phyloP scores from a whole-genome alignment of 2,797 vertebrate species.

The Nothura maculosa region DNA sequence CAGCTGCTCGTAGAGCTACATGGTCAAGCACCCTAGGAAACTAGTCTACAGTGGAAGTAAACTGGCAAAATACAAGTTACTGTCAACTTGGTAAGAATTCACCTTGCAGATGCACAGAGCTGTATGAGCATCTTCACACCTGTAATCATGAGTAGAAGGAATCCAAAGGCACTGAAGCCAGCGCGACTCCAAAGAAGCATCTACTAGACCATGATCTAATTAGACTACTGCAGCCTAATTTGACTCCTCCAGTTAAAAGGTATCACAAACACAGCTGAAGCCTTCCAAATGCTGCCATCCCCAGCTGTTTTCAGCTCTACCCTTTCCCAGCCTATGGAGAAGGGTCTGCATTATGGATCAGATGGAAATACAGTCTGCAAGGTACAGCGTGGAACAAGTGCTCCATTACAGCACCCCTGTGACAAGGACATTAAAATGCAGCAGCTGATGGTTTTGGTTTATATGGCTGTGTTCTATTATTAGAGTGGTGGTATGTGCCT shows the following conservation, averaged over 20 bases:
- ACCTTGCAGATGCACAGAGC: neutral
- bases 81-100: neutral
- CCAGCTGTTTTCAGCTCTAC: neutral
- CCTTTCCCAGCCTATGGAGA: neutral
- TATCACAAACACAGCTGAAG: neutral
- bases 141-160: neutral
- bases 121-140: neutral
- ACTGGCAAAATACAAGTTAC: neutral
- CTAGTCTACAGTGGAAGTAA: neutral
- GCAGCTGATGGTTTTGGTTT: constrained; percentile 24
- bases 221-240: rapidly evolving
- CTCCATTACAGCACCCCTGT: neutral
- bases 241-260: neutral
- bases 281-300: neutral
- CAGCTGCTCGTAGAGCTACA: rapidly evolving
- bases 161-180: neutral
- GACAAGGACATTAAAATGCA: neutral
- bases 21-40: neutral
- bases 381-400: neutral
- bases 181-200: neutral
- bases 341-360: neutral
- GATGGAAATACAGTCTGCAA: rapidly evolving
- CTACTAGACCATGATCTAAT: neutral
- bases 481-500: neutral
- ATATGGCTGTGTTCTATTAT: neutral